Evolutionary conservation across 2,888 invertebrate genomes (phyloP).

Genomic region (Drosophila putrida): DNA sequence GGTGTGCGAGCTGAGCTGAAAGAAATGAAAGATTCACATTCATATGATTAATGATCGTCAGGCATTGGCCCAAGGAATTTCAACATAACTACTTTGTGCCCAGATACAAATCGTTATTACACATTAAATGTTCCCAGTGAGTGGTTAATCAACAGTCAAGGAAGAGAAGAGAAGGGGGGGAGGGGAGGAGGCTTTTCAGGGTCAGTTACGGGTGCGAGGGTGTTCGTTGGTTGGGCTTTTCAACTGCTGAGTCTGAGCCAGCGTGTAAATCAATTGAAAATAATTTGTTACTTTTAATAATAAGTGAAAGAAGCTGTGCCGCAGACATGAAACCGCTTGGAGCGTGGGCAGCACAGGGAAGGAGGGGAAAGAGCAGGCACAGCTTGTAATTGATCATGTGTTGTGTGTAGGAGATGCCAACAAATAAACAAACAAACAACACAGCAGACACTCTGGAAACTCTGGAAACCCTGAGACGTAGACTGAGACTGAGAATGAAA

Average conservation of each 20-base stretch:
- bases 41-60: conserved; percentile 75
- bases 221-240: conserved; percentile 33
- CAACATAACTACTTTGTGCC: conserved; percentile 83
- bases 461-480: conserved; percentile 13
- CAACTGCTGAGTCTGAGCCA: conserved; percentile 69
- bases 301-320: conserved; percentile 80
- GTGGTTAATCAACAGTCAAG: conserved; percentile 79
- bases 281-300: conserved; percentile 84
- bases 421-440: conserved; percentile 70
- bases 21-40: conserved; percentile 78
- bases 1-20: conserved; percentile 56
- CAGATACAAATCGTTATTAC: conserved; percentile 85
- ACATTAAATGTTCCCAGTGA: conserved; percentile 84
- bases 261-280: conserved; percentile 84
- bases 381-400: conserved; percentile 79
- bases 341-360: conserved; percentile 37
- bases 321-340: conserved; percentile 41
- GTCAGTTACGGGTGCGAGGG: conserved; percentile 54
- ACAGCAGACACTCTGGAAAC: conserved; percentile 40
- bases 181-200: conserved; percentile 40
- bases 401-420: conserved; percentile 56
- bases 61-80: conserved; percentile 77
- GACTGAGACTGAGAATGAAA: background rate
- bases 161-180: conserved; percentile 4
- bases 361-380: conserved; percentile 24